Evolutionary conservation across 2,797 vertebrate genomes (phyloP), one percentile per base, ranked within the genome.

Genomic region (Channa striata): DNA sequence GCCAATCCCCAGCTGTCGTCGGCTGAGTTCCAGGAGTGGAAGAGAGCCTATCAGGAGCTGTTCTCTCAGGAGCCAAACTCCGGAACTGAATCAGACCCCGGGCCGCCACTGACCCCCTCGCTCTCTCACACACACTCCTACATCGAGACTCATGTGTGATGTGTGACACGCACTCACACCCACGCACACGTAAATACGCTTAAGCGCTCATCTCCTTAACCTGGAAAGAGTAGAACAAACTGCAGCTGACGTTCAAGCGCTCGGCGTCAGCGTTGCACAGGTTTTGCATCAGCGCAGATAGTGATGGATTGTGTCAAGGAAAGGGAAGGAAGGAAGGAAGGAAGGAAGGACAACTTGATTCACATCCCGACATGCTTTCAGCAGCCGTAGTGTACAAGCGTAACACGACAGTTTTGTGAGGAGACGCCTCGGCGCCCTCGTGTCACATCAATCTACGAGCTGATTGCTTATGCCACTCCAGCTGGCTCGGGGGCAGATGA

Each of bases 21-120:
- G 89, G 95, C 95, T 92, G 96, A 97, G 92, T 99, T 99, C 94
- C 96, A 96, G 93, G 96, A 98, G 74, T 99, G 98, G 98, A 99
- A 98, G 88, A 91, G 93, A 93, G 94, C 94, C 92, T 99, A 99
- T 94, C 93, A 96, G 84, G 97, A 98, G 89, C 93, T 96, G 91
- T 99, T 98, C 94, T 88, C 94, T 92, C 94, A 95, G 90, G 93
- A 93, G 88, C 94, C 92, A 75, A 79, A 90, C 86, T 83, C 91
- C 48, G 58, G 94, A 1, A 78, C 94, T 39, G 84, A 91, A 21
- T 88, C 92, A 0, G 91, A 94, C 62, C 80, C 90, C 4, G 89
- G 89, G 72, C 96, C 96, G 62, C 94, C 94, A 50, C 82, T 89
- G 67, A 95, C 96, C 67, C 95, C 96, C 69, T 96, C 96, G 33